Evolutionary conservation across 2,888 invertebrate species (phyloP).

Genomic region (Meliscaeva auricollis): DNA sequence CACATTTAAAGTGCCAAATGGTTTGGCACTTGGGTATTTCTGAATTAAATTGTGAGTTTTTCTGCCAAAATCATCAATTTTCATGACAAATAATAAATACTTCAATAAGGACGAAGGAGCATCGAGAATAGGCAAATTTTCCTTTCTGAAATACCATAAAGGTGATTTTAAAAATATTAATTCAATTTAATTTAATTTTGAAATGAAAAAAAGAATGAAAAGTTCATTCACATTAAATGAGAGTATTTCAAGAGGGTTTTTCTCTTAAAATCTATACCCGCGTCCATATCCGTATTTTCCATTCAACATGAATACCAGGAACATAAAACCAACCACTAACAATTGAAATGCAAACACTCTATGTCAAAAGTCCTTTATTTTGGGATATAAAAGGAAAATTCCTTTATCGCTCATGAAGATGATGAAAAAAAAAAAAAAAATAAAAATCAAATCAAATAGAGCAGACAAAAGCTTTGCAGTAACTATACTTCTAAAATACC

Average conservation of each 20-base stretch:
- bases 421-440: conserved; percentile 7
- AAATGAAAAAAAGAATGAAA: too few relatives aligned
- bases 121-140: too few relatives aligned
- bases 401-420: conserved; percentile 3
- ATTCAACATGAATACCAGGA: conserved; percentile 23
- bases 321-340: not conserved
- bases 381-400: not conserved
- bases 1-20: conserved; percentile 16
- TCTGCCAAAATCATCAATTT: not conserved
- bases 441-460: not conserved
- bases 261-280: too few relatives aligned
- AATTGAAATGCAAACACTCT: conserved; percentile 14
- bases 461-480: not conserved
- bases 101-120: too few relatives aligned
- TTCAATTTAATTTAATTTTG: too few relatives aligned
- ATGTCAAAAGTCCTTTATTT: conserved; percentile 16
- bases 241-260: too few relatives aligned
- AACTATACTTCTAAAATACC: not conserved
- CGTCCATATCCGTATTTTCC: not conserved
- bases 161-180: too few relatives aligned
- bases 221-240: too few relatives aligned
- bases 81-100: not conserved
- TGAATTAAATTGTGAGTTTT: conserved; percentile 31
- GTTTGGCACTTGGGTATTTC: conserved; percentile 23
- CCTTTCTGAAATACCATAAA: too few relatives aligned